Evolutionary conservation across 2,113 vertebrate genomes (phyloP), one percentile per base, ranked within the genome.

Genomic region (Arenaria interpres): DNA sequence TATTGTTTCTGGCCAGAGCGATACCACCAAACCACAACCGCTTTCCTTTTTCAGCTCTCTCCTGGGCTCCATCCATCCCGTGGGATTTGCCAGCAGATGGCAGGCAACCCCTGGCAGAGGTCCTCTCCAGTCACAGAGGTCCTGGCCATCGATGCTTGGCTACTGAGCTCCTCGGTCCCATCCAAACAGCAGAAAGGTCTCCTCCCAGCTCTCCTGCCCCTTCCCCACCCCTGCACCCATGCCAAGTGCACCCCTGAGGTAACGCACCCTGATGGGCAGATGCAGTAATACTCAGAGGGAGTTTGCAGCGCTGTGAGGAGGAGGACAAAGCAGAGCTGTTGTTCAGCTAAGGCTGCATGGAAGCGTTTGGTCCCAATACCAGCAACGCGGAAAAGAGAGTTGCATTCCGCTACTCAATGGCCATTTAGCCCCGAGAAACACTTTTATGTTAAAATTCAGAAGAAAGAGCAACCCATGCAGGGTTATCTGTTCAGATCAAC

Each of bases 21-120:
- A 32, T 12, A 24, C 53, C 33, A 48, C 15, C 66, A 56, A 88
- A 83, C 43, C 91, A 12, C 75, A 74, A 30, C 23, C 33, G 41
- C 64, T 67, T 87, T 74, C 63, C 13, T 81, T 77, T 64, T 75
- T 15, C 51, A 64, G 43, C 3, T 17, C 48, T 23, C 56, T 85
- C 30, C 60, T 23, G 32, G 56, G 35, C 37, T 93, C 45, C 45
- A 22, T 27, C 39, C 59, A 13, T 28, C 69, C 79, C 51, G 1
- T 23, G 87, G 71, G 91, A 85, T 87, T 92, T 82, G 76, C 96
- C 97, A 96, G 96, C 91, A 97, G 97, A 92, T 96, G 96, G 95
- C 95, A 96, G 91, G 51, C 96, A 94, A 95, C 81, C 62, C 85
- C 90, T 90, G 89, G 80, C 75, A 92, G 85, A 94, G 54, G 43